A percentile compares a stretch with the other conserved stretches of the same genome.
Evolutionary conservation across 2,113 vertebrate genomes (phyloP).

Genomic region (Turdus rufiventris): DNA sequence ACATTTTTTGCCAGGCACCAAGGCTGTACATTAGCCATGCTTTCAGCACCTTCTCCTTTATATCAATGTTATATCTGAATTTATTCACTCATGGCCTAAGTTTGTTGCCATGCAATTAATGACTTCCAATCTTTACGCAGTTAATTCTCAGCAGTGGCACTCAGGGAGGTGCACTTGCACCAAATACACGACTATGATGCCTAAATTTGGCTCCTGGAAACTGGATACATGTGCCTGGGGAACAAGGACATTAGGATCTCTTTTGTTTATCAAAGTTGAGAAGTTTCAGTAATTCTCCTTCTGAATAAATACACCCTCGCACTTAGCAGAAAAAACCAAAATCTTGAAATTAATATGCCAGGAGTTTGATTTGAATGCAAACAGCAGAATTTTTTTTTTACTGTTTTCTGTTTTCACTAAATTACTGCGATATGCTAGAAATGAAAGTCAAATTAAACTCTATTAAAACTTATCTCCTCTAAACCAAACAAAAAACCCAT

Average conservation of each 20-base stretch:
- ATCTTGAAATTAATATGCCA: background rate
- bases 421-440: background rate
- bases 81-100: conserved; percentile 29
- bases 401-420: background rate
- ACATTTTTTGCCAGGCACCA: conserved; percentile 14
- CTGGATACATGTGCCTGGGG: background rate
- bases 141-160: conserved; percentile 44
- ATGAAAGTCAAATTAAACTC: background rate
- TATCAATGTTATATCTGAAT: conserved; percentile 35
- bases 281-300: background rate
- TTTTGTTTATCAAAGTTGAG: background rate
- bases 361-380: background rate
- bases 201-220: background rate
- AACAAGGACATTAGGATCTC: background rate
- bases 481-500: background rate
- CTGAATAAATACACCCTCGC: background rate
- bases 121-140: conserved; percentile 20
- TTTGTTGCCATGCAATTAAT: conserved; percentile 40
- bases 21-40: background rate
- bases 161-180: background rate
- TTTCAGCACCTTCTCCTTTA: conserved; percentile 5
- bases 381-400: background rate
- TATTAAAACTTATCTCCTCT: background rate
- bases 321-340: background rate
- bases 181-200: background rate